phyloP scores from a whole-genome alignment of 2,797 vertebrate species.

The Micropoecilia bifurca region DNA sequence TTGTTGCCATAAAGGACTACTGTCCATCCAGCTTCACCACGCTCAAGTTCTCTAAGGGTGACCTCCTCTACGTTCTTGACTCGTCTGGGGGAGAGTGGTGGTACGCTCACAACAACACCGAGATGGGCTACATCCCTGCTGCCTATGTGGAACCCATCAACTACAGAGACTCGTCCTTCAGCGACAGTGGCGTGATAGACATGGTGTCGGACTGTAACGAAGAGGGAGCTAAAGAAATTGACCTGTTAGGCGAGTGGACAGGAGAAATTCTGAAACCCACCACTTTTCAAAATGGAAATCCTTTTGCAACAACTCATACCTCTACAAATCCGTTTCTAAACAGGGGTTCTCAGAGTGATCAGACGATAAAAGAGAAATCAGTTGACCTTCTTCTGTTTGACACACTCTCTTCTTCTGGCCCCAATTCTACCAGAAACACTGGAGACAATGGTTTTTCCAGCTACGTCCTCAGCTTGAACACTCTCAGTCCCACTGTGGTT shows the following conservation, averaged over 20 bases:
- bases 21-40: slow-evolving; percentile 96
- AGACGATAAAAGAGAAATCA: slow-evolving; percentile 75
- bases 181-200: slow-evolving; percentile 94
- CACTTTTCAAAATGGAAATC: slow-evolving; percentile 84
- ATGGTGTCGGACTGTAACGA: slow-evolving; percentile 86
- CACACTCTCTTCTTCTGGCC: slow-evolving; percentile 62
- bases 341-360: slow-evolving; percentile 63
- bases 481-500: slow-evolving; percentile 50
- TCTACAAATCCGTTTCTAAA: slow-evolving; percentile 93
- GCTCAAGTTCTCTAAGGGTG: slow-evolving; percentile 94
- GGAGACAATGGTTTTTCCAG: slow-evolving; percentile 79
- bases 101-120: slow-evolving; percentile 97
- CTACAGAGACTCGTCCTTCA: slow-evolving; percentile 88
- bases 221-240: slow-evolving; percentile 87
- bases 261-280: slow-evolving; percentile 74
- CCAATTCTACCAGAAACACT: slow-evolving; percentile 64
- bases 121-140: slow-evolving; percentile 97
- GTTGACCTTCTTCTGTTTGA: slow-evolving; percentile 90
- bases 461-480: slow-evolving; percentile 78
- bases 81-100: slow-evolving; percentile 95
- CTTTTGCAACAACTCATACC: slow-evolving; percentile 84
- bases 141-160: slow-evolving; percentile 92
- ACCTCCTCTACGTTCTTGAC: slow-evolving; percentile 93
- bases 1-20: slow-evolving; percentile 96
- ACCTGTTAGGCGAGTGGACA: slow-evolving; percentile 88